These are phyloP conservation scores for Microctenopoma stevenorrisi DNA, from an alignment of 2,797 vertebrate genomes.

Conservation along the genomic window DNA sequence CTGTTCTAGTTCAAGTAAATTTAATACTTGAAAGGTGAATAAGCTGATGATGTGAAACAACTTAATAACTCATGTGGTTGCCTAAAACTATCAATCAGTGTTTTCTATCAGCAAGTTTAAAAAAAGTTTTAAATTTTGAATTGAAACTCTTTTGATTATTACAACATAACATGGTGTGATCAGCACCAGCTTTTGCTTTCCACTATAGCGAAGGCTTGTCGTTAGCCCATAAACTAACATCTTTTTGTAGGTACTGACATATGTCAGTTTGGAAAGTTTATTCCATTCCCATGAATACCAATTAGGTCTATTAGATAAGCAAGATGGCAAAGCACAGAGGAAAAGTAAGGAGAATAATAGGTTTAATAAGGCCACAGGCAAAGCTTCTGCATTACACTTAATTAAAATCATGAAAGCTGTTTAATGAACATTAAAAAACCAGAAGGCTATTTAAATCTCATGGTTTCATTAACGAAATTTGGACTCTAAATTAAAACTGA, in stretches of 20 bases:
- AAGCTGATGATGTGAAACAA: too few relatives aligned
- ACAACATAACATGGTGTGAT: constrained; percentile 13
- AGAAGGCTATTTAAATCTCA: constrained; percentile 19
- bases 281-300: constrained; percentile 1
- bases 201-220: neutral
- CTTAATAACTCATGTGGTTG: too few relatives aligned
- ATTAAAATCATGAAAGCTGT: constrained; percentile 13
- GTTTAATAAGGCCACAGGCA: constrained; percentile 3
- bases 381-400: constrained; percentile 5
- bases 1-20: too few relatives aligned
- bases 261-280: constrained; percentile 22
- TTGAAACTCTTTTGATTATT: neutral
- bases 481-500: neutral
- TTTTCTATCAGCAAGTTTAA: constrained; percentile 75
- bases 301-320: constrained; percentile 6
- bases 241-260: constrained; percentile 31
- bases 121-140: too few relatives aligned
- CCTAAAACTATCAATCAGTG: constrained; percentile 21
- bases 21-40: too few relatives aligned
- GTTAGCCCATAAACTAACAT: constrained; percentile 11
- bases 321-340: constrained; percentile 19
- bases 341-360: constrained; percentile 13
- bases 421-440: constrained; percentile 26
- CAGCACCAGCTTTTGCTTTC: constrained; percentile 4
- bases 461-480: constrained; percentile 12